These are phyloP conservation scores for Ageneiosus marmoratus DNA, from an alignment of 2,113 vertebrate genomes.

Conservation along the genomic window DNA sequence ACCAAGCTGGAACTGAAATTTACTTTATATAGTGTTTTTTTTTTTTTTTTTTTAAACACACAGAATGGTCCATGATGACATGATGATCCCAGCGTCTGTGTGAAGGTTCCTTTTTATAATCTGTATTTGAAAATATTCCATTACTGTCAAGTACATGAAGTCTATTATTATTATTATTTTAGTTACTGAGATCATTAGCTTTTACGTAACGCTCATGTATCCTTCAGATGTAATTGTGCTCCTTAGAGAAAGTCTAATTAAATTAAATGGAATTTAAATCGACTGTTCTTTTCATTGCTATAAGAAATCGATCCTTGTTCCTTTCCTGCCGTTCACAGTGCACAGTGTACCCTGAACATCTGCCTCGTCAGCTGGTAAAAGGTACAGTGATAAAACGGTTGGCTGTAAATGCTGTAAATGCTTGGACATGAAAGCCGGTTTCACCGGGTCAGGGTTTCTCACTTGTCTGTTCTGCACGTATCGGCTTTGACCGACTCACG, in stretches of 20 bases:
- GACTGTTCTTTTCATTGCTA: slow-evolving; percentile 11
- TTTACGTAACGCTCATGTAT: slow-evolving; percentile 3
- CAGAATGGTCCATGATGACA: not conserved
- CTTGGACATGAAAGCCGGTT: slow-evolving; percentile 1
- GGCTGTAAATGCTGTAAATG: not conserved
- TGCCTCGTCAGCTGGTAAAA: slow-evolving; percentile 30
- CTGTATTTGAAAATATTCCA: slow-evolving; percentile 43
- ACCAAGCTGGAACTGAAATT: slow-evolving; percentile 34
- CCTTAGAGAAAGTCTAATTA: not conserved
- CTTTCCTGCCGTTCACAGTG: not conserved
- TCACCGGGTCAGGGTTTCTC: not conserved
- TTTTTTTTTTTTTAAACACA: slow-evolving; percentile 7
- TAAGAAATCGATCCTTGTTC: not conserved
- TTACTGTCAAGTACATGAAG: slow-evolving; percentile 29
- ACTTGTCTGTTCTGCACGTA: not conserved
- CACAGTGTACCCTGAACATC: not conserved
- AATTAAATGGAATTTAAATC: not conserved
- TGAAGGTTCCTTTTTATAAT: slow-evolving; percentile 49
- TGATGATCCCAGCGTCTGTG: slow-evolving; percentile 43
- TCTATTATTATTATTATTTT: slow-evolving; percentile 30
- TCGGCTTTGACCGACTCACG: not conserved
- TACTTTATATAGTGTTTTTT: slow-evolving; percentile 34
- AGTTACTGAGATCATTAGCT: slow-evolving; percentile 12
- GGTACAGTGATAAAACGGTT: slow-evolving; percentile 17
- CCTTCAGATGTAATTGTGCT: slow-evolving; percentile 4